Percentiles rank a stretch among this genome's conserved stretches.
Evolutionary conservation across 2,797 vertebrate genomes (phyloP).

Genomic region (Emydoidea blandingii): DNA sequence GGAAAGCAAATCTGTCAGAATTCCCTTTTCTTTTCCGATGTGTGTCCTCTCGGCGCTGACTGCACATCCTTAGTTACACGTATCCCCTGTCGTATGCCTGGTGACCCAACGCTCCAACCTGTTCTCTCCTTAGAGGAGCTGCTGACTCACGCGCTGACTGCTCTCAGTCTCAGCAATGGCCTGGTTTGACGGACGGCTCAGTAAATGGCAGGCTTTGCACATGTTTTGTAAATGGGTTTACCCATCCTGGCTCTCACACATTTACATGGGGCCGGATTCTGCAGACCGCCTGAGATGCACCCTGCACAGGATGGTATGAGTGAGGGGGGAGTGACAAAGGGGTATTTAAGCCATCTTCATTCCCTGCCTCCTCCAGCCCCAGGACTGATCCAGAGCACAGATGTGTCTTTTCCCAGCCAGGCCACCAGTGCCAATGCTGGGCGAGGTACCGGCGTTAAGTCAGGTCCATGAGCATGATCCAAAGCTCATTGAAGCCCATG

Average conservation of each 20-base stretch:
- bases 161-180: background rate
- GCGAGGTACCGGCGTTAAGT: background rate
- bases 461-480: background rate
- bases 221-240: rapidly evolving
- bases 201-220: background rate
- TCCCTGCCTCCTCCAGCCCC: background rate
- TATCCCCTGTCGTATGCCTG: rapidly evolving
- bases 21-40: background rate
- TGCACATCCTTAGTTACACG: background rate
- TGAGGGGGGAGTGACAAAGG: background rate
- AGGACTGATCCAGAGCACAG: background rate
- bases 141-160: background rate
- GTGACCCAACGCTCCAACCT: background rate
- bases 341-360: background rate
- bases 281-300: background rate
- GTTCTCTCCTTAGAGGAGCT: background rate
- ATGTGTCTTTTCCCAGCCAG: background rate
- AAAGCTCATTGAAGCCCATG: no score
- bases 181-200: background rate
- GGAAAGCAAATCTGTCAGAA: background rate
- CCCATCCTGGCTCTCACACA: background rate
- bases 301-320: rapidly evolving
- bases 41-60: background rate
- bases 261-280: background rate
- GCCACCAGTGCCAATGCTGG: background rate